phyloP scores from a whole-genome alignment of 2,888 invertebrate genomes.

The Drosophila longiperda region DNA sequence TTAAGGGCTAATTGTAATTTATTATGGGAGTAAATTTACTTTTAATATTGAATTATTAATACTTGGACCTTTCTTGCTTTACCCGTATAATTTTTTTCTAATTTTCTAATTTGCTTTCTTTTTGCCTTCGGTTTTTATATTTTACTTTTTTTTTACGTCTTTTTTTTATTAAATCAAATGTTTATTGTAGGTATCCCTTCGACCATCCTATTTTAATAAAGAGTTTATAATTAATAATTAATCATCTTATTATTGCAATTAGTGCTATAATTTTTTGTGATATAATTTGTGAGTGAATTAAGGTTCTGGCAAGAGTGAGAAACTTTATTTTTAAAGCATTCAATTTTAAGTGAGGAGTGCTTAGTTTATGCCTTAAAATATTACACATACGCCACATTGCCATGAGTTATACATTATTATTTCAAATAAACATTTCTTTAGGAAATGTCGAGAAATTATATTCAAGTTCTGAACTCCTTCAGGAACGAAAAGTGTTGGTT shows the following conservation, averaged over 20 bases:
- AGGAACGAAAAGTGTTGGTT: conserved; percentile 88
- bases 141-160: background rate
- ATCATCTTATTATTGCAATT: background rate
- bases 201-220: background rate
- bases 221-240: background rate
- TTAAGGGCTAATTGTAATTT: background rate
- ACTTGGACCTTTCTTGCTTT: background rate
- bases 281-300: background rate
- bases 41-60: background rate
- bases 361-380: background rate
- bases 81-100: background rate
- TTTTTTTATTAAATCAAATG: background rate
- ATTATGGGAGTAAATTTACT: background rate
- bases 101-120: background rate
- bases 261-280: background rate
- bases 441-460: too few relatives aligned
- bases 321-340: too few relatives aligned
- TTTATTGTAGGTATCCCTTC: background rate
- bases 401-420: background rate
- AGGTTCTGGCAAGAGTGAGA: background rate
- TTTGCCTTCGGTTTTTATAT: background rate
- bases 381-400: conserved; percentile 5
- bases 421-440: background rate
- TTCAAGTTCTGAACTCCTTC: background rate
- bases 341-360: background rate